Percentiles rank a stretch among this genome's conserved stretches.
Evolutionary conservation across 2,888 invertebrate species (phyloP).

Genomic region (Melipona beecheii): DNA sequence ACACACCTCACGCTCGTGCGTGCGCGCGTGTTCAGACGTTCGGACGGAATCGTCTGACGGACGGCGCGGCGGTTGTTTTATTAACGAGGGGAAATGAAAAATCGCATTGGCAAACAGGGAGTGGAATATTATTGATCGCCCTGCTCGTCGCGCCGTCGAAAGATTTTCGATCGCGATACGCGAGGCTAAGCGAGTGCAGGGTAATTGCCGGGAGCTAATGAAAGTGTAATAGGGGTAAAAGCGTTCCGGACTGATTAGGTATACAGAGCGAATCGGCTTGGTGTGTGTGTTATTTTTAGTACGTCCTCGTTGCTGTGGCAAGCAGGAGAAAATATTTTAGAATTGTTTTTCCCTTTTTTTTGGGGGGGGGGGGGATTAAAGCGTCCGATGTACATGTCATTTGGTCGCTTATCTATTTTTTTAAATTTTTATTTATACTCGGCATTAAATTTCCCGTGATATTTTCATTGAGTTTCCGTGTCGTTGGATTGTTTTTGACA

Average conservation of each 20-base stretch:
- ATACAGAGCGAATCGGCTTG: background rate
- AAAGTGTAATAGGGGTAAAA: constrained; percentile 9
- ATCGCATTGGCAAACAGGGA: background rate
- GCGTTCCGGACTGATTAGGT: background rate
- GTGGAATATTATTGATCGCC: constrained; percentile 6
- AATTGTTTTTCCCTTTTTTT: no score
- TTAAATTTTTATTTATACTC: no score
- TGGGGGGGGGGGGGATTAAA: no score
- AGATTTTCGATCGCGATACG: constrained; percentile 7
- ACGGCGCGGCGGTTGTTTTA: constrained; percentile 25
- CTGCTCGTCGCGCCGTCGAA: background rate
- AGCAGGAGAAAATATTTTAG: no score
- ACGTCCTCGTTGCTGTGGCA: no score
- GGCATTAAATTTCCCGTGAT: no score
- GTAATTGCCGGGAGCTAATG: background rate
- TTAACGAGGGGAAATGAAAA: constrained; percentile 15
- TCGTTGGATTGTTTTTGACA: no score
- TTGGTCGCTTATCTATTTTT: no score
- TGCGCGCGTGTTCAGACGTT: background rate
- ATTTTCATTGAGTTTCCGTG: no score
- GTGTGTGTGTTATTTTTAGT: background rate
- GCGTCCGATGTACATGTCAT: no score
- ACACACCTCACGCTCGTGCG: background rate
- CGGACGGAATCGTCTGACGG: background rate
- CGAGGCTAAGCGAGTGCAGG: background rate